Evolutionary conservation across 2,888 invertebrate genomes (phyloP).

Genomic region (Andrena flavipes): DNA sequence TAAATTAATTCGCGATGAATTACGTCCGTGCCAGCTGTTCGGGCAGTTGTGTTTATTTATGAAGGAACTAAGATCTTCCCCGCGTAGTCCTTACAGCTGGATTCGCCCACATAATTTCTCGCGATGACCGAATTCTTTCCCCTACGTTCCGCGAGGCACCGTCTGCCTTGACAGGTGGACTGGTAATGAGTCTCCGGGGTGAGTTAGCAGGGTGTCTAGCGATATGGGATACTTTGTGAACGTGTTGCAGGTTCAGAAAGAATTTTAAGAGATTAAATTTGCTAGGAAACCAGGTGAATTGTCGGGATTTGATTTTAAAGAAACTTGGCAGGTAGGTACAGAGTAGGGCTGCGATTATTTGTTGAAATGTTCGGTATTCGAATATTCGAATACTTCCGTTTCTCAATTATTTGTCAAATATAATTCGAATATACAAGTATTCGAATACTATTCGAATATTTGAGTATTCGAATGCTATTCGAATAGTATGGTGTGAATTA

Average conservation of each 20-base stretch:
- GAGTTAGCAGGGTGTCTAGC: background rate
- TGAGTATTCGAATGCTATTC: too few relatives aligned
- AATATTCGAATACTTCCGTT: too few relatives aligned
- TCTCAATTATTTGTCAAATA: too few relatives aligned
- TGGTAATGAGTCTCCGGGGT: background rate
- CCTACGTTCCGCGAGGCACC: background rate
- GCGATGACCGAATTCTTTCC: slow-evolving; percentile 54
- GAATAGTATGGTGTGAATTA: too few relatives aligned
- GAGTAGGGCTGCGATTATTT: too few relatives aligned
- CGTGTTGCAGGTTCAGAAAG: background rate
- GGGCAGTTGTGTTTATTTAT: slow-evolving; percentile 85
- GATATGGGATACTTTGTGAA: background rate
- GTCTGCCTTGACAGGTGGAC: background rate
- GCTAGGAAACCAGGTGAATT: too few relatives aligned
- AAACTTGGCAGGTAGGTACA: too few relatives aligned
- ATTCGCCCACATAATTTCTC: slow-evolving; percentile 67
- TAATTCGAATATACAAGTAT: too few relatives aligned
- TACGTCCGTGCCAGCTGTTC: slow-evolving; percentile 84
- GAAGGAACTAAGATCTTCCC: slow-evolving; percentile 83
- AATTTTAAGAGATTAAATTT: background rate
- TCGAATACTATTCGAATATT: too few relatives aligned
- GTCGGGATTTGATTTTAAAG: too few relatives aligned
- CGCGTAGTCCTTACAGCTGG: slow-evolving; percentile 71
- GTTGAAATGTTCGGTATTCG: too few relatives aligned
- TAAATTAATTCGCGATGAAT: slow-evolving; percentile 85